Conservation (phyloP, 2,113 vertebrate genomes). For the Dipodomys merriami region DNA sequence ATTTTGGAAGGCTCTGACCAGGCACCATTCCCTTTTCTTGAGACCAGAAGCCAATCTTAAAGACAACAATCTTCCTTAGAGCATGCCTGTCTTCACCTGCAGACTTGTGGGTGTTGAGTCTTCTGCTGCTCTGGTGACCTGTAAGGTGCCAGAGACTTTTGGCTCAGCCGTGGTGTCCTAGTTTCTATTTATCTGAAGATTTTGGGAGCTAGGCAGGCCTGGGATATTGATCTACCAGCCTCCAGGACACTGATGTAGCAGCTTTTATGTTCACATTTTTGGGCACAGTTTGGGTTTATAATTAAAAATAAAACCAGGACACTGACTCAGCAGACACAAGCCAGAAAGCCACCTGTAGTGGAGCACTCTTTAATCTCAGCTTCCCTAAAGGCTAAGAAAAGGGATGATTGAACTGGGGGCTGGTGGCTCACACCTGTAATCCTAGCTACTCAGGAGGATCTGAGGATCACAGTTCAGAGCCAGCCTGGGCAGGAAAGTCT, state of each 20-base stretch:
- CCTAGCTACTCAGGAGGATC: no score
- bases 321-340: no score
- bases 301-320: background rate
- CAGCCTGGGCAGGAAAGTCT: no score
- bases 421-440: no score
- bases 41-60: fast-evolving
- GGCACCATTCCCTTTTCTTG: background rate
- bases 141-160: background rate
- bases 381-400: background rate
- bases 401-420: no score
- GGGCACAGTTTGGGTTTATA: background rate
- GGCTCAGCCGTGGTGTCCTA: background rate
- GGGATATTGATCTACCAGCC: fast-evolving
- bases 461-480: no score
- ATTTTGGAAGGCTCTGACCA: background rate
- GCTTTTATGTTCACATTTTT: background rate
- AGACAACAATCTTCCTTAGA: background rate
- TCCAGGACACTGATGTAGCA: fast-evolving
- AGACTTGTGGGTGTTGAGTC: background rate
- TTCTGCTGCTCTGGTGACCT: background rate
- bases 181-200: background rate
- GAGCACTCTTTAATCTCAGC: no score
- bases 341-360: no score
- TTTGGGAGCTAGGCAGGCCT: background rate
- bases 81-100: no score